phyloP scores from a whole-genome alignment of 2,113 vertebrate species.

The Onychostoma macrolepis region DNA sequence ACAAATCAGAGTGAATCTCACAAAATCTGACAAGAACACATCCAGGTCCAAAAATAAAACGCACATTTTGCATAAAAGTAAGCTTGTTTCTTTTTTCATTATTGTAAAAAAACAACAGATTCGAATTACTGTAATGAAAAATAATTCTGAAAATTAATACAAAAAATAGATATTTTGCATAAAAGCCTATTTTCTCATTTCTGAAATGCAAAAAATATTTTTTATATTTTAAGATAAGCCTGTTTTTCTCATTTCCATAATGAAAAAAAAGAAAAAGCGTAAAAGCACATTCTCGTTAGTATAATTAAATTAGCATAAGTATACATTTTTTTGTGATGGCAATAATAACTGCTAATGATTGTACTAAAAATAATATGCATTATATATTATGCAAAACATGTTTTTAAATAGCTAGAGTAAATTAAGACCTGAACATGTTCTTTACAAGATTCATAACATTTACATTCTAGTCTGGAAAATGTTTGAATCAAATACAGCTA shows the following conservation, averaged over 20 bases:
- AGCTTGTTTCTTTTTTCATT: neutral
- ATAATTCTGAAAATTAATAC: neutral
- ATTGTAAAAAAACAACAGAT: neutral
- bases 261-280: too few species aligned
- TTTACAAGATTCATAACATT: neutral
- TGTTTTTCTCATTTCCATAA: too few species aligned
- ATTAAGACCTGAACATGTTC: neutral
- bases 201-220: neutral
- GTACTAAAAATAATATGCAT: neutral
- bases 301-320: neutral
- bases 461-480: neutral
- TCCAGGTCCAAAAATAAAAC: neutral
- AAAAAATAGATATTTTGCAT: neutral
- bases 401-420: neutral
- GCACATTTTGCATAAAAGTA: neutral
- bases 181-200: neutral
- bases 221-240: too few species aligned
- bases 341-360: neutral
- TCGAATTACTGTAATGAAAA: neutral
- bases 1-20: neutral
- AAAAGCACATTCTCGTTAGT: neutral
- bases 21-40: neutral
- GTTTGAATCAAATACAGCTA: neutral
- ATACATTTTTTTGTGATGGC: neutral
- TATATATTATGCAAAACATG: neutral